Conservation (phyloP, 1,140 invertebrate genomes). For the Drosophila takahashii region DNA sequence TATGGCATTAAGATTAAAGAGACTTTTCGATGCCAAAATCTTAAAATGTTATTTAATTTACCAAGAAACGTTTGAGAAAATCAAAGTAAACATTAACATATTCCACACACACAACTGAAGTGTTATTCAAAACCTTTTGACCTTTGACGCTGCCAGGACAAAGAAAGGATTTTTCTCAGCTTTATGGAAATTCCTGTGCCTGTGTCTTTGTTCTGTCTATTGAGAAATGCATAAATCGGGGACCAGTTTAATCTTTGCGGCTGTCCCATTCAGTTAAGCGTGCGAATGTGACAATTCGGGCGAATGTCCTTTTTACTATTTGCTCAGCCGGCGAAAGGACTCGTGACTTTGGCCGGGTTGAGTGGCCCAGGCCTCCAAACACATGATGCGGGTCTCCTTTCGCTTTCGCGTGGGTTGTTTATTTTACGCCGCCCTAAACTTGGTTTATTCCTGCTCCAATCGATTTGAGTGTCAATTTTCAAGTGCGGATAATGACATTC, state of each 20-base stretch:
- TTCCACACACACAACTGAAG: constrained; percentile 3
- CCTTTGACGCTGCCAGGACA: constrained; percentile 20
- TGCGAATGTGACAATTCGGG: constrained; percentile 58
- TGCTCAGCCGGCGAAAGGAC: constrained; percentile 19
- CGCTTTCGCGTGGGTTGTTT: constrained; percentile 12
- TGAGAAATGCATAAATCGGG: constrained; percentile 47
- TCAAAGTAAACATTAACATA: not conserved
- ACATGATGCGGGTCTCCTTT: constrained; percentile 6
- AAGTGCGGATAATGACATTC: constrained; percentile 35
- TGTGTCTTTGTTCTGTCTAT: constrained; percentile 20
- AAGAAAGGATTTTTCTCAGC: constrained; percentile 18
- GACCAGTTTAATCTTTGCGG: constrained; percentile 44
- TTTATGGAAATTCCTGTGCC: constrained; percentile 25
- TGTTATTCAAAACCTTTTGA: constrained; percentile 12
- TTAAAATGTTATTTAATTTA: not conserved
- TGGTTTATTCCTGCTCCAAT: constrained; percentile 11
- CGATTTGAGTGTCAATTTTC: constrained; percentile 37
- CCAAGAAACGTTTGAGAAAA: not conserved
- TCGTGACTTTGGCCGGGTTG: constrained; percentile 26
- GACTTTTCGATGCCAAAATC: not conserved
- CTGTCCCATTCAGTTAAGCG: constrained; percentile 25
- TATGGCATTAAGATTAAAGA: not conserved
- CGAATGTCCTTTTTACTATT: constrained; percentile 66
- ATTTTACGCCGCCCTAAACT: constrained; percentile 28
- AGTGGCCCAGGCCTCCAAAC: constrained; percentile 33